A percentile compares a stretch with the other conserved stretches of the same genome.
phyloP scores from a whole-genome alignment of 1,140 invertebrate species.

The Orussus abietinus region DNA sequence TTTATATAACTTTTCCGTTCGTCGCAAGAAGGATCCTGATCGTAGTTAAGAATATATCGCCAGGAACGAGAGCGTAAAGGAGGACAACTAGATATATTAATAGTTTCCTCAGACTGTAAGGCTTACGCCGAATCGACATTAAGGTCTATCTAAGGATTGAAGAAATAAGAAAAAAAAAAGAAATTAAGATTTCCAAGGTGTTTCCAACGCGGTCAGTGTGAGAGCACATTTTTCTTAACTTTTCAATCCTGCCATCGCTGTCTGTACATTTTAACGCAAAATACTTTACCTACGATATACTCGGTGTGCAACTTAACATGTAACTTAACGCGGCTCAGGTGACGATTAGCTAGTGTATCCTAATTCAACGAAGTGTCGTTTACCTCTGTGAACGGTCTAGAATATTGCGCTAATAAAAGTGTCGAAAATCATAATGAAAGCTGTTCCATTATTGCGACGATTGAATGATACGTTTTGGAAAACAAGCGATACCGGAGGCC shows the following conservation, averaged over 20 bases:
- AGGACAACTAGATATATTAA: too few species aligned
- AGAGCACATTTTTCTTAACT: slow-evolving; percentile 2
- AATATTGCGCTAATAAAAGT: slow-evolving; percentile 11
- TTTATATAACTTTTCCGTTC: too few species aligned
- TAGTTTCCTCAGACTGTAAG: too few species aligned
- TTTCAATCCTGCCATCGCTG: background rate
- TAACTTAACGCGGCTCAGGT: slow-evolving; percentile 6
- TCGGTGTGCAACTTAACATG: background rate
- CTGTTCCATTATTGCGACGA: background rate
- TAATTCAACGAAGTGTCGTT: too few species aligned
- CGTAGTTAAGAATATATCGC: too few species aligned
- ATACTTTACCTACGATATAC: background rate
- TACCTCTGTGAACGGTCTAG: slow-evolving; percentile 10
- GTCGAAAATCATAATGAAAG: background rate
- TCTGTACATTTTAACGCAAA: background rate
- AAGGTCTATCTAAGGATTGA: slow-evolving; percentile 1
- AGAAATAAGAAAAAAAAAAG: background rate
- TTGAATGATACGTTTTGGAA: background rate
- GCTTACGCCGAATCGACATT: too few species aligned
- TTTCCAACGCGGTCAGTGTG: slow-evolving; percentile 1
- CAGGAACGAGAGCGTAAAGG: too few species aligned
- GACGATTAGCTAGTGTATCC: too few species aligned
- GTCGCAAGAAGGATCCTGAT: too few species aligned
- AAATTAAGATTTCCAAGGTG: slow-evolving; percentile 11
- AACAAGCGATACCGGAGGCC: too few species aligned